A percentile compares a stretch with the other conserved stretches of the same genome.
Evolutionary conservation across 2,797 vertebrate genomes (phyloP).

Genomic region (Onychomys arenicola): DNA sequence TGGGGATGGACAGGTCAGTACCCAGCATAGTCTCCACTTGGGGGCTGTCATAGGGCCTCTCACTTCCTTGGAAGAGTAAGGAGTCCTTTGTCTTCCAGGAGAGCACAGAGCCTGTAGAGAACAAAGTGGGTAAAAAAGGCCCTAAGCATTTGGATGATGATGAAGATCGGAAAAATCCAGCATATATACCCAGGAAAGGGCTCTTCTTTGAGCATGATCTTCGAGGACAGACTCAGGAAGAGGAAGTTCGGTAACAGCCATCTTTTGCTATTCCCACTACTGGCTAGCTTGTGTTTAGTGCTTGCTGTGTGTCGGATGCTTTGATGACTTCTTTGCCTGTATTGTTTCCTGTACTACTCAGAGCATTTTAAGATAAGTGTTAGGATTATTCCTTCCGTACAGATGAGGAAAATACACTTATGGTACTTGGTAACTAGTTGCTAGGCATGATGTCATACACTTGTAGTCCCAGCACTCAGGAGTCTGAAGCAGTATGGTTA

Average conservation of each 20-base stretch:
- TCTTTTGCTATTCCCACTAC: background rate
- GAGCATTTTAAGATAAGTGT: constrained; percentile 16
- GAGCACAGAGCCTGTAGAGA: constrained; percentile 96
- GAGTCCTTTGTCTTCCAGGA: constrained; percentile 88
- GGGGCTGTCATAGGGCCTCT: background rate
- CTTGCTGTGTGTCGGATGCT: background rate
- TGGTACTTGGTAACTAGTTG: background rate
- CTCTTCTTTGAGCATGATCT: constrained; percentile 99
- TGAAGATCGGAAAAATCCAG: constrained; percentile 97
- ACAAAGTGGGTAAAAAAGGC: constrained; percentile 91
- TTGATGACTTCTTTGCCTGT: background rate
- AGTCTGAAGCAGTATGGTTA: background rate
- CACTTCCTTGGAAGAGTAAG: constrained; percentile 46
- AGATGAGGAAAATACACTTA: constrained; percentile 23
- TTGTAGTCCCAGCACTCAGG: background rate
- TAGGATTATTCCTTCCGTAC: background rate
- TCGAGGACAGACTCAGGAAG: constrained; percentile 95
- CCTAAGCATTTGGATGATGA: constrained; percentile 96
- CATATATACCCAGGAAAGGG: constrained; percentile 97
- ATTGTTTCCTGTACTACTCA: background rate
- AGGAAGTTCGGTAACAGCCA: constrained; percentile 92
- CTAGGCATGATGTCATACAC: background rate
- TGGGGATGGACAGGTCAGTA: constrained; percentile 96
- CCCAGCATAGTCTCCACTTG: background rate
- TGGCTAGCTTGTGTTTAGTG: background rate